phyloP scores from a whole-genome alignment of 2,888 invertebrate species.

The Amblyteles armatorius region DNA sequence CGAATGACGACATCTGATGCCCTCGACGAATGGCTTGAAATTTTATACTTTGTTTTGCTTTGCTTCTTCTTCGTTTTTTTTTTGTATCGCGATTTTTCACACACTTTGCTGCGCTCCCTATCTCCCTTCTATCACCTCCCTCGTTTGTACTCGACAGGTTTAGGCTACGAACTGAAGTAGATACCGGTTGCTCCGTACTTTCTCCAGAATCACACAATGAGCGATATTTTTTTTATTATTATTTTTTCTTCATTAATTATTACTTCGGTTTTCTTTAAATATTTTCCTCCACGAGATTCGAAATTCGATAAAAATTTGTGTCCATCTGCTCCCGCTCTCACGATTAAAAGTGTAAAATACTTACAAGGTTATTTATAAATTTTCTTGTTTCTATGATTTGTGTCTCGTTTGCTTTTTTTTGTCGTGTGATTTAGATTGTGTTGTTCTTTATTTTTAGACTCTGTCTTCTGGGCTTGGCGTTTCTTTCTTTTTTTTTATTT shows the following conservation, averaged over 20 bases:
- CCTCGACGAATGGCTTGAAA: slow-evolving; percentile 16
- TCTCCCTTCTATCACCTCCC: slow-evolving; percentile 60
- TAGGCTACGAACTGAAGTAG: slow-evolving; percentile 84
- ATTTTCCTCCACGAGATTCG: slow-evolving; percentile 52
- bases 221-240: slow-evolving; percentile 53
- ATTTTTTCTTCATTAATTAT: slow-evolving; percentile 59
- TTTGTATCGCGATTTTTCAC: slow-evolving; percentile 49
- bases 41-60: slow-evolving; percentile 12
- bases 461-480: slow-evolving; percentile 59
- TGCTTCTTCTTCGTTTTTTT: neutral
- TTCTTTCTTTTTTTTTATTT: slow-evolving; percentile 9
- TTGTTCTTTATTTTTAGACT: slow-evolving; percentile 59
- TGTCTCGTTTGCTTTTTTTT: slow-evolving; percentile 14
- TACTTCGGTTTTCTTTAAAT: slow-evolving; percentile 40
- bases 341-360: slow-evolving; percentile 70
- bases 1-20: slow-evolving; percentile 42
- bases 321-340: slow-evolving; percentile 43
- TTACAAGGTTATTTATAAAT: slow-evolving; percentile 70
- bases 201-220: slow-evolving; percentile 66
- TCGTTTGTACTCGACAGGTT: slow-evolving; percentile 84
- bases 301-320: slow-evolving; percentile 68
- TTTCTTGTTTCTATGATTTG: slow-evolving; percentile 46
- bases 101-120: slow-evolving; percentile 30
- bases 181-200: slow-evolving; percentile 79
- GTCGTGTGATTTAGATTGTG: slow-evolving; percentile 38